Conservation (phyloP, 2,797 vertebrate genomes). For the Pachyuromys duprasi region DNA sequence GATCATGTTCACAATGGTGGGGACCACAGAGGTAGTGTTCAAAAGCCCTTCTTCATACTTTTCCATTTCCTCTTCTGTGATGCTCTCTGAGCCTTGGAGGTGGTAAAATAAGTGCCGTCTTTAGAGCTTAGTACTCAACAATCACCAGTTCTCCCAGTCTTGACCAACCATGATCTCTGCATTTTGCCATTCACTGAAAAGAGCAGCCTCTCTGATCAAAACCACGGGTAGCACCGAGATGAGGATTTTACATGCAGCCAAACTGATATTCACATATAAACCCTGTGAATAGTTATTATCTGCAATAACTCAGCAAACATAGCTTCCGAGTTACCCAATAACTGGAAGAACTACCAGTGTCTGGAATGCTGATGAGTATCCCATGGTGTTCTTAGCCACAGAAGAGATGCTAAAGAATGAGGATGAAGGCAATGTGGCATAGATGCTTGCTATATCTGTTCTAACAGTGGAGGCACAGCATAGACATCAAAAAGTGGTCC, state of each 20-base stretch:
- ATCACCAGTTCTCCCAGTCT: neutral
- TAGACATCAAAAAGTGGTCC: neutral
- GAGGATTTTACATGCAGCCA: neutral
- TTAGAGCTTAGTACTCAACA: neutral
- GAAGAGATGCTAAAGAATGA: neutral
- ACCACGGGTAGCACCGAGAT: neutral
- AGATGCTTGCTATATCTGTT: neutral
- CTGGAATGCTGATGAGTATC: neutral
- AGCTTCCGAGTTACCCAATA: neutral
- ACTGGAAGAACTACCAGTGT: neutral
- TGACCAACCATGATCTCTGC: neutral
- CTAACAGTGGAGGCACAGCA: neutral
- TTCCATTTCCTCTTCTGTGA: neutral
- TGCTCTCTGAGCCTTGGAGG: neutral
- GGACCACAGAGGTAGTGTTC: neutral
- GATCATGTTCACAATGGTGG: neutral
- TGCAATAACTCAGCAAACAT: neutral
- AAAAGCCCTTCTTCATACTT: neutral
- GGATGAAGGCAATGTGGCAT: neutral
- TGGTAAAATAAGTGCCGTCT: neutral
- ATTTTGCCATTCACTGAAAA: neutral
- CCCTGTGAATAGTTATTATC: neutral
- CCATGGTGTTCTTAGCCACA: neutral
- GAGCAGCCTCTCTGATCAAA: neutral
- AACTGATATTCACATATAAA: neutral